Base-by-base conservation (phyloP, 2,888 invertebrate genomes). In the Thecophora atra region DNA sequence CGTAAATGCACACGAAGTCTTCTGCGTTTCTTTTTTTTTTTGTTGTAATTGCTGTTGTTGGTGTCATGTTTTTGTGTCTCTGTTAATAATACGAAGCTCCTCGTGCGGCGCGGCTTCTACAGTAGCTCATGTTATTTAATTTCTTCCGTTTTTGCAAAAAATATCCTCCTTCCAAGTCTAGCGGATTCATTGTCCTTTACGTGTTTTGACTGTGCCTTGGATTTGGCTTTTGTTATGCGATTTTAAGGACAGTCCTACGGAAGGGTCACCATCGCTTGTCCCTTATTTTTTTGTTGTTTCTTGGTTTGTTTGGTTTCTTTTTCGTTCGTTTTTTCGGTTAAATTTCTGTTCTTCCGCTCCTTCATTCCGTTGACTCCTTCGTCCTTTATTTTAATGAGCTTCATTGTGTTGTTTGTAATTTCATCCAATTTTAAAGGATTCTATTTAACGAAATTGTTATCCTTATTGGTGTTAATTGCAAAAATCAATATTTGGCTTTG, bases 381-480 rank as follows among this genome's bases (percentile, higher is more conserved):
- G 28, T 3, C 7, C 21, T 52, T 69, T 60, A 69, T 69, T 58
- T 51, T 65, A 71, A 71, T 65, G 71, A 58, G 58, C 65, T 65
- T 15, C 65, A 28, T 71, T 58, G 64, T 71, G 58, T 71, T 47
- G 56, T 54, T 54, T 71, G 71, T 65, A 65, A 71, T 71, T 71
- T 71, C 71, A 71, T 71, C 71, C 71, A 64, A 71, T 65, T 71
- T 71, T 65, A 42, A 71, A 65, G 65, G 71, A 65, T 64, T 65
- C 54, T 44, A 26, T 71, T 58, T 26, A 65, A 65, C 71, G 44
- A 65, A 24, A 65, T 65, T 71, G 71, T 65, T 65, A 56, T 65
- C 65, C 56, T 71, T 65, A 65, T 56, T 51, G 21, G 70, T 70
- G 52, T 47, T 70, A 52, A 63, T 63, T 70, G 26, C 52, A 42